Evolutionary conservation across 2,113 vertebrate genomes (phyloP).

Genomic region (Aptenodytes forsteri): DNA sequence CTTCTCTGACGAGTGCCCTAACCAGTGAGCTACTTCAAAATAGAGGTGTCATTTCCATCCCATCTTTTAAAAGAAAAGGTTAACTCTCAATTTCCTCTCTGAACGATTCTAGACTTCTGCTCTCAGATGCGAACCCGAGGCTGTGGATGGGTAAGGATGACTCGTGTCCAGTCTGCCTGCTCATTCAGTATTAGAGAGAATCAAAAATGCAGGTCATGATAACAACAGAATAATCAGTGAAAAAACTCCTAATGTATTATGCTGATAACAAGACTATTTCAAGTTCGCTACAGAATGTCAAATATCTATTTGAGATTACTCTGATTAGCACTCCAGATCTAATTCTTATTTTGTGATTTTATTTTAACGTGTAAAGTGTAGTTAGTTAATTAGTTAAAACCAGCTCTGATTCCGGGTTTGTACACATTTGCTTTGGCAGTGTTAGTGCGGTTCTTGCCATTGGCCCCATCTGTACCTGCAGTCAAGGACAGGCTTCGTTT

Average conservation of each 20-base stretch:
- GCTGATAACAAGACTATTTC: neutral
- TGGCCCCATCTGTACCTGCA: neutral
- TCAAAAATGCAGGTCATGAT: neutral
- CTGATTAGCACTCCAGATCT: neutral
- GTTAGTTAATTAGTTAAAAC: neutral
- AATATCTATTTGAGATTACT: neutral
- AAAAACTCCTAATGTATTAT: neutral
- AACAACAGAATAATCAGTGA: neutral
- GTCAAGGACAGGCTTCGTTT: neutral
- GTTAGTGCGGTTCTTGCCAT: neutral
- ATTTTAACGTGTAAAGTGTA: neutral
- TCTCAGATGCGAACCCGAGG: accelerated
- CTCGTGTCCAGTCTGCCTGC: neutral
- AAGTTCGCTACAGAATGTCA: neutral
- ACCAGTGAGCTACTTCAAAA: neutral
- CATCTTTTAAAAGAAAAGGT: neutral
- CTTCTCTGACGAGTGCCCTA: neutral
- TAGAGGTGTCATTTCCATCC: neutral
- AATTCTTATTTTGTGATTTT: neutral
- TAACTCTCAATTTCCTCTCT: neutral
- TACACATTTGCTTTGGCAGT: neutral
- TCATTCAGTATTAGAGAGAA: neutral
- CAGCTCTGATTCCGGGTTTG: neutral
- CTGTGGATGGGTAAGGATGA: neutral
- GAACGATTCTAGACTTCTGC: neutral